A percentile compares a stretch with the other conserved stretches of the same genome.
phyloP scores from a whole-genome alignment of 2,797 vertebrate species.

The Gallinago stenura region DNA sequence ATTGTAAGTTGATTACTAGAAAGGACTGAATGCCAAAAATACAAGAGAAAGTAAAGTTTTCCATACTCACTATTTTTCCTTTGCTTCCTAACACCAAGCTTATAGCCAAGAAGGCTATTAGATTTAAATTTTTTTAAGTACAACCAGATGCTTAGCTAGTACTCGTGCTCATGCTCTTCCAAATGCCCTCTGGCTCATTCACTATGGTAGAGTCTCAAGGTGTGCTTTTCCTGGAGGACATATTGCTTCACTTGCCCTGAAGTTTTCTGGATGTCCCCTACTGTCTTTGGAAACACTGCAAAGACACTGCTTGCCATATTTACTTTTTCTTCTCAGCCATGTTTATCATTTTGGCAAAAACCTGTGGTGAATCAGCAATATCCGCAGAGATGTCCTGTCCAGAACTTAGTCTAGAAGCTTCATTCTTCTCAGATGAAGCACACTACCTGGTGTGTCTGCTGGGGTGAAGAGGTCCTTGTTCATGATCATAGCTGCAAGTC shows the following conservation, averaged over 20 bases:
- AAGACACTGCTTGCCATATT: not conserved
- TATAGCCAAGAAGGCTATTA: not conserved
- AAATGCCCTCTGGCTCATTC: not conserved
- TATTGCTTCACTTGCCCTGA: not conserved
- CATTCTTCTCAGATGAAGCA: not conserved
- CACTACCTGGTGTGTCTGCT: not conserved
- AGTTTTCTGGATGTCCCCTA: not conserved
- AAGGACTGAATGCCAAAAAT: not conserved
- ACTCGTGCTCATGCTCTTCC: not conserved
- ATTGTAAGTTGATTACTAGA: not conserved
- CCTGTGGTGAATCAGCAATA: slow-evolving; percentile 2
- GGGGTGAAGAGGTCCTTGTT: not conserved
- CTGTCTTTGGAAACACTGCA: not conserved
- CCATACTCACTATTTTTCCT: not conserved
- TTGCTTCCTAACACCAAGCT: not conserved
- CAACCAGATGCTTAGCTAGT: not conserved
- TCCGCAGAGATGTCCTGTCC: not conserved
- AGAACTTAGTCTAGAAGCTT: not conserved
- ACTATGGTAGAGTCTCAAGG: not conserved
- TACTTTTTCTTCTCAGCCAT: not conserved
- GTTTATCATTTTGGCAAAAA: not conserved
- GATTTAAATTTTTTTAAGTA: not conserved
- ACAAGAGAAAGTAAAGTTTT: not conserved
- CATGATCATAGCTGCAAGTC: not conserved
- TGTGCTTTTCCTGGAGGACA: not conserved